A percentile compares a stretch with the other conserved stretches of the same genome.
These are phyloP conservation scores for Stenopsyche tienmushanensis DNA, from an alignment of 1,140 invertebrate genomes.

Conservation along the genomic window DNA sequence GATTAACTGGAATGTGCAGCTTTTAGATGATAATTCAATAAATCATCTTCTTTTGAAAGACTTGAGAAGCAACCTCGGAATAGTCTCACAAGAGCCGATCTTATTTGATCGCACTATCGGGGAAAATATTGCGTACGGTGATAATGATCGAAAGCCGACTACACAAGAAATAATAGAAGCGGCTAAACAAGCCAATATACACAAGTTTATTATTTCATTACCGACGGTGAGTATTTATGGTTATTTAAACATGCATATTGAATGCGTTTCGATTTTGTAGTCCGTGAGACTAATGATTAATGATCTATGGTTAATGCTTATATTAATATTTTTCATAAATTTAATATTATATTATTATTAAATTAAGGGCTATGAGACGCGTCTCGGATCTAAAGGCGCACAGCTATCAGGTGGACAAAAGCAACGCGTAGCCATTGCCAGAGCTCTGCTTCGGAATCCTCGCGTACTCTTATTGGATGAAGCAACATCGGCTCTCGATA, in stretches of 20 bases:
- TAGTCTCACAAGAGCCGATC: slow-evolving; percentile 83
- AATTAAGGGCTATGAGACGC: slow-evolving; percentile 68
- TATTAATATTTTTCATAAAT: slow-evolving; percentile 20
- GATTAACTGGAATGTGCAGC: too few relatives aligned
- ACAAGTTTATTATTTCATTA: slow-evolving; percentile 67
- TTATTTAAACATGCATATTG: not conserved
- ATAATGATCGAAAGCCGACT: slow-evolving; percentile 60
- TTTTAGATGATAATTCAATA: slow-evolving; percentile 33
- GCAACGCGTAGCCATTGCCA: slow-evolving; percentile 76
- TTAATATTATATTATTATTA: slow-evolving; percentile 12
- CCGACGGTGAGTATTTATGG: slow-evolving; percentile 57
- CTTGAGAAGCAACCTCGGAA: slow-evolving; percentile 68
- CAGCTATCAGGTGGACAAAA: slow-evolving; percentile 78
- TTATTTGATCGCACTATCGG: slow-evolving; percentile 83
- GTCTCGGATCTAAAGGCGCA: slow-evolving; percentile 67
- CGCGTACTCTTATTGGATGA: slow-evolving; percentile 76
- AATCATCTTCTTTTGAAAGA: slow-evolving; percentile 51
- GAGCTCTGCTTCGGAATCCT: slow-evolving; percentile 72
- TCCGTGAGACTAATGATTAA: too few relatives aligned
- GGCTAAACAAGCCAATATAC: slow-evolving; percentile 72
- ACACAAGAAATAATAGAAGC: slow-evolving; percentile 66
- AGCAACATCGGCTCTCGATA: slow-evolving; percentile 79
- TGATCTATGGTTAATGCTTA: slow-evolving; percentile 4
- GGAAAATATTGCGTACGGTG: slow-evolving; percentile 88
- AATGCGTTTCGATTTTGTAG: too few relatives aligned